A percentile compares a stretch with the other conserved stretches of the same genome.
These are phyloP conservation scores for Drosophila gaucha DNA, from an alignment of 2,888 invertebrate genomes.

Conservation along the genomic window DNA sequence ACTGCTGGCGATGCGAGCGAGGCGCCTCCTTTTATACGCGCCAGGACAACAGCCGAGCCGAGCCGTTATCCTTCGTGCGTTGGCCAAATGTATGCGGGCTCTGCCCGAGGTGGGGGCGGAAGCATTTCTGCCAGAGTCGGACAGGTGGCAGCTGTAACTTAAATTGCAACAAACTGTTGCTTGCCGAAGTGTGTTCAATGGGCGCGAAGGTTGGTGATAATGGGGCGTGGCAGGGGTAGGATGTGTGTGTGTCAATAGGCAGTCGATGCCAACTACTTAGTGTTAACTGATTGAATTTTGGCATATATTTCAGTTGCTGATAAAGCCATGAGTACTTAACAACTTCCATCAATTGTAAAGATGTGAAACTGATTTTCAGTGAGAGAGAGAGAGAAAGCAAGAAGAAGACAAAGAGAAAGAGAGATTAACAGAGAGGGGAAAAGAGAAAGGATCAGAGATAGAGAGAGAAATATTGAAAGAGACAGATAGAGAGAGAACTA, in stretches of 20 bases:
- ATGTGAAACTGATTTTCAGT: too few species aligned
- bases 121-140: slow-evolving; percentile 20
- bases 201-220: neutral
- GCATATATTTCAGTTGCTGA: too few species aligned
- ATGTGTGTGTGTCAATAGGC: neutral
- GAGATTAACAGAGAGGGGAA: too few species aligned
- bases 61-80: slow-evolving; percentile 14
- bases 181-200: slow-evolving; percentile 49
- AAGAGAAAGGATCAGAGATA: too few species aligned
- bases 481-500: too few species aligned
- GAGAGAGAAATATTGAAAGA: too few species aligned
- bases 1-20: slow-evolving; percentile 56
- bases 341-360: too few species aligned
- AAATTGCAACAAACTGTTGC: slow-evolving; percentile 76
- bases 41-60: slow-evolving; percentile 33
- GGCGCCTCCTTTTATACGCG: slow-evolving; percentile 63
- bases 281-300: too few species aligned
- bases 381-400: too few species aligned
- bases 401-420: too few species aligned
- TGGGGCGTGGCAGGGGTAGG: neutral
- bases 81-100: slow-evolving; percentile 26
- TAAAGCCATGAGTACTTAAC: too few species aligned
- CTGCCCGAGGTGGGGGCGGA: slow-evolving; percentile 3
- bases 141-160: slow-evolving; percentile 67
- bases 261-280: neutral